Evolutionary conservation across 2,797 vertebrate genomes (phyloP).

Genomic region (Phyllotis vaccarum): DNA sequence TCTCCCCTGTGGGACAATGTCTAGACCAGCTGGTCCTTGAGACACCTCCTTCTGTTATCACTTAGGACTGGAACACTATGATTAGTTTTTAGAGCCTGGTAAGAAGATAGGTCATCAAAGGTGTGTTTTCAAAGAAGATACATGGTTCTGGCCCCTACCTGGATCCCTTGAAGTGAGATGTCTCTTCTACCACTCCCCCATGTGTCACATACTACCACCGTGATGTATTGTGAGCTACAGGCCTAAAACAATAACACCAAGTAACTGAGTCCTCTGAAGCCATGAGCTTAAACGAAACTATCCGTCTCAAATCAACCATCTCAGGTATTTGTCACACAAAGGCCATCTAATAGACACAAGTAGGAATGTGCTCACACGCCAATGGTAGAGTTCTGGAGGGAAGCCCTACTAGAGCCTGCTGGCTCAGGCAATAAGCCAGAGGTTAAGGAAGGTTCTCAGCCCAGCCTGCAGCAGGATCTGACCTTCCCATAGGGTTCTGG

Average conservation of each 20-base stretch:
- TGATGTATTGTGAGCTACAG: not conserved
- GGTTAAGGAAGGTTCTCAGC: not conserved
- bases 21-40: not conserved
- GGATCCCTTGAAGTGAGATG: not conserved
- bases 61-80: too few relatives aligned
- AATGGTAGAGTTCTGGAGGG: not conserved
- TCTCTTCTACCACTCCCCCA: too few relatives aligned
- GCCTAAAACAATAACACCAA: not conserved
- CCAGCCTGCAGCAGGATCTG: fast-evolving
- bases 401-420: not conserved
- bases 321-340: not conserved
- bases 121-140: not conserved
- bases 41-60: not conserved
- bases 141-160: too few relatives aligned
- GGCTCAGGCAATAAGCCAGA: not conserved
- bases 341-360: not conserved
- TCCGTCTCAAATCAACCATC: not conserved
- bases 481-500: fast-evolving
- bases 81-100: not conserved
- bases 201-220: not conserved
- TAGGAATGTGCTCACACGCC: not conserved
- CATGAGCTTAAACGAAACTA: not conserved
- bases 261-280: not conserved
- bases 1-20: not conserved
- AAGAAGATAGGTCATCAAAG: not conserved